Evolutionary conservation across 2,113 vertebrate genomes (phyloP).

Genomic region (Gopherus flavomarginatus): DNA sequence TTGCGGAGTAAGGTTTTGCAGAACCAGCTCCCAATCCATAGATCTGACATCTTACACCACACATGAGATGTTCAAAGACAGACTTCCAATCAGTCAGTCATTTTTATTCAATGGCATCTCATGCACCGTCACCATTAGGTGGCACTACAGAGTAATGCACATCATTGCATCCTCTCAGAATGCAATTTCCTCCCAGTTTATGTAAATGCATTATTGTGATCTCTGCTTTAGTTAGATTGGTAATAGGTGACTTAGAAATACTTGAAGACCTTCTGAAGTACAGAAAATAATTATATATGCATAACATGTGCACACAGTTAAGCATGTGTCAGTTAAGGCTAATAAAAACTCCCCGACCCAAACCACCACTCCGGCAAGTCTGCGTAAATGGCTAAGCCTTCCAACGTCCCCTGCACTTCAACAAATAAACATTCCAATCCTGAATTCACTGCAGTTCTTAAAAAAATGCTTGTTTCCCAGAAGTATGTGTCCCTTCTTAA

Average conservation of each 20-base stretch:
- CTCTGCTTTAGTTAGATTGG: fast-evolving
- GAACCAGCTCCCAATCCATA: fast-evolving
- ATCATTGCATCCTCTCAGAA: fast-evolving
- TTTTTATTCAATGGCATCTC: background rate
- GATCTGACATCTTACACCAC: background rate
- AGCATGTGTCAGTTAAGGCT: background rate
- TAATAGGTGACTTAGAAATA: background rate
- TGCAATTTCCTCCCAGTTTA: fast-evolving
- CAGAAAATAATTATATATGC: background rate
- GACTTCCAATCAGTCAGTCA: too few species aligned
- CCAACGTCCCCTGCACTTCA: background rate
- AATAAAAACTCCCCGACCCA: background rate
- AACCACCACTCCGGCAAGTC: background rate
- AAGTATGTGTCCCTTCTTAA: background rate
- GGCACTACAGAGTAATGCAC: fast-evolving
- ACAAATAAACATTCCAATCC: background rate
- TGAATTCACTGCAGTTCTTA: background rate
- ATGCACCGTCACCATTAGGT: background rate
- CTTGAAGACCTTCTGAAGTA: background rate
- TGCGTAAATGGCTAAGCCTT: background rate
- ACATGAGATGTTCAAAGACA: fast-evolving
- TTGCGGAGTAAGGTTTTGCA: background rate
- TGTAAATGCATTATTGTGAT: fast-evolving
- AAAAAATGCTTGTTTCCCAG: background rate
- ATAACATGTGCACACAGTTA: background rate